A percentile compares a stretch with the other conserved stretches of the same genome.
These are phyloP conservation scores for Hippoglossus hippoglossus DNA, from an alignment of 2,797 vertebrate species.

Conservation along the genomic window DNA sequence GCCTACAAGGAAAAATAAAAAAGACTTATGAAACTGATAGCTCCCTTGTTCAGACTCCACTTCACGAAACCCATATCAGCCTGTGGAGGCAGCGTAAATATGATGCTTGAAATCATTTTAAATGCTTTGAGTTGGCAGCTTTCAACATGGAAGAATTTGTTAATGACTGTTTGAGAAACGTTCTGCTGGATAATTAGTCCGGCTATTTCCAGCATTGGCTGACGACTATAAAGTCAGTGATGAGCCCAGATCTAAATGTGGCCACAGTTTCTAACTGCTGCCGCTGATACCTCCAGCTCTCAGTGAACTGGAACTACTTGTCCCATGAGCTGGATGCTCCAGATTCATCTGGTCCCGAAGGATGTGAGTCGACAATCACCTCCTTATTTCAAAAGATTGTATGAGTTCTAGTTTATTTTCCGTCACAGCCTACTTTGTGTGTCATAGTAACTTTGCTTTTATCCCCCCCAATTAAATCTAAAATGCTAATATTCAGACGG, in stretches of 20 bases:
- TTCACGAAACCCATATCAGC: neutral
- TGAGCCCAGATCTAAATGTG: constrained; percentile 66
- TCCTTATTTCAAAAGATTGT: constrained; percentile 20
- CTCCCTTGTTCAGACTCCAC: neutral
- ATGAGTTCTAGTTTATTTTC: constrained; percentile 15
- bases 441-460: constrained; percentile 18
- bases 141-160: constrained; percentile 43
- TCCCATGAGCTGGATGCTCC: constrained; percentile 74
- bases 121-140: constrained; percentile 17
- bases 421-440: constrained; percentile 29
- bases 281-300: constrained; percentile 49
- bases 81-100: constrained; percentile 8
- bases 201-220: constrained; percentile 66
- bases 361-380: constrained; percentile 45
- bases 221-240: constrained; percentile 54
- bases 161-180: constrained; percentile 42
- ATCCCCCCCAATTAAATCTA: neutral
- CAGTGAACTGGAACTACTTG: constrained; percentile 69
- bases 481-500: too few species aligned
- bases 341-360: constrained; percentile 65
- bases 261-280: constrained; percentile 57
- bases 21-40: neutral
- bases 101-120: constrained; percentile 21
- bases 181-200: constrained; percentile 58
- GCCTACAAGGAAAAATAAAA: neutral